Base-by-base conservation (phyloP, 2,797 vertebrate species). In the Lagorchestes hirsutus region DNA sequence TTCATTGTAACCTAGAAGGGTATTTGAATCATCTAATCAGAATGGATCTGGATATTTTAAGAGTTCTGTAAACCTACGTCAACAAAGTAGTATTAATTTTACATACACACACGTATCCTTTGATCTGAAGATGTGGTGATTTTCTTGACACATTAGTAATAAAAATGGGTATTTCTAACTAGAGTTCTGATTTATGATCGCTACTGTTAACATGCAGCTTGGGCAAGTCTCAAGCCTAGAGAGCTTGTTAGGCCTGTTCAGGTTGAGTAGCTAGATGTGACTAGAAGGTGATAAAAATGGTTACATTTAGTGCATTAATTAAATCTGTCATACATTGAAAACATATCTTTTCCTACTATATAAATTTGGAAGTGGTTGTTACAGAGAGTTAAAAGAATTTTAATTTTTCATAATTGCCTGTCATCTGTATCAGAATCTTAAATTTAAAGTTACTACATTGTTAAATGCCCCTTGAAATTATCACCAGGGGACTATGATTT, bases 81-180 rank as follows among this genome's bases (percentile, higher is more conserved):
- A 94, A 94, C 98, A 98, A 98, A 98, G 98, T 98, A 98, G 98
- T 97, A 94, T 98, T 98, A 97, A 97, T 98, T 97, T 98, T 97
- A 98, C 98, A 74, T 16, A 22, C 67, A 74, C 62, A 67, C 5
- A 74, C 67, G 18, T 14, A 74, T 97, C 97, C 96, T 98, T 97
- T 98, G 98, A 98, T 98, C 97, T 54, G 90, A 97, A 98, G 97
- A 98, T 97, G 95, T 82, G 98, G 98, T 97, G 98, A 98, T 97
- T 98, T 98, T 98, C 98, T 98, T 98, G 98, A 98, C 98, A 98
- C 97, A 98, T 98, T 54, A 91, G 98, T 98, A 99, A 98, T 98
- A 98, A 98, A 91, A 98, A 98, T 97, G 97, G 98, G 98, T 67
- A 67, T 98, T 98, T 98, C 98, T 98, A 98, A 98, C 96, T 98